Percentiles rank a stretch among this genome's conserved stretches.
These are phyloP conservation scores for Sclerurus mexicanus DNA, from an alignment of 2,113 vertebrate genomes.

Conservation along the genomic window DNA sequence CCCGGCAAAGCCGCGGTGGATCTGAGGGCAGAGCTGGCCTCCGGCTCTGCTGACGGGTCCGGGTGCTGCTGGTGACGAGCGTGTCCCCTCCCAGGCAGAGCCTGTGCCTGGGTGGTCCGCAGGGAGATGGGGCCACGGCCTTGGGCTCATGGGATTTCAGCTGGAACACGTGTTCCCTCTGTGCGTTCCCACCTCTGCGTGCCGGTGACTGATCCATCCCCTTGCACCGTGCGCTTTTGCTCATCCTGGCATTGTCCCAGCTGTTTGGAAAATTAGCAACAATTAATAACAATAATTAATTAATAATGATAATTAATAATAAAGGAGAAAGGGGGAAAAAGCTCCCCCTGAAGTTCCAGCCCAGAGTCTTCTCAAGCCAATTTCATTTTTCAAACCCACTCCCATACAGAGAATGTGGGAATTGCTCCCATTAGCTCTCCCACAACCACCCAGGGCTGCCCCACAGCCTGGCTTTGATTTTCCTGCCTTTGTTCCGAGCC, in stretches of 20 bases:
- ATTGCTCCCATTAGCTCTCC: constrained; percentile 1
- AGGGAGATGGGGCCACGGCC: background rate
- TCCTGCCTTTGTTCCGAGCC: background rate
- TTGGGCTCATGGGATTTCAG: background rate
- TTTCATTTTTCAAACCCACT: background rate
- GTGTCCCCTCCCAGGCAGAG: background rate
- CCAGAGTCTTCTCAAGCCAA: background rate
- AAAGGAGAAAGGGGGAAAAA: background rate
- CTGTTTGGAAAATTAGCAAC: constrained; percentile 53
- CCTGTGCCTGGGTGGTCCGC: background rate
- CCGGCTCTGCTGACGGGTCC: fast-evolving
- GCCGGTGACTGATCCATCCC: fast-evolving
- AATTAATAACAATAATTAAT: constrained; percentile 62
- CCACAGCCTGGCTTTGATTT: constrained; percentile 41
- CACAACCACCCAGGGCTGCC: background rate
- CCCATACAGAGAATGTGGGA: background rate
- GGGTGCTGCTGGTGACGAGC: background rate
- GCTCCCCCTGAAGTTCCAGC: constrained; percentile 35
- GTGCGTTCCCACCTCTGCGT: background rate
- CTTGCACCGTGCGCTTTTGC: background rate
- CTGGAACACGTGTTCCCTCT: background rate
- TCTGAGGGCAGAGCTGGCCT: background rate
- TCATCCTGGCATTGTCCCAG: background rate
- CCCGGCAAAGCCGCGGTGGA: background rate
- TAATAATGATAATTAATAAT: constrained; percentile 69